Conservation (phyloP, 2,797 vertebrate species). For the Propithecus deckenii region DNA sequence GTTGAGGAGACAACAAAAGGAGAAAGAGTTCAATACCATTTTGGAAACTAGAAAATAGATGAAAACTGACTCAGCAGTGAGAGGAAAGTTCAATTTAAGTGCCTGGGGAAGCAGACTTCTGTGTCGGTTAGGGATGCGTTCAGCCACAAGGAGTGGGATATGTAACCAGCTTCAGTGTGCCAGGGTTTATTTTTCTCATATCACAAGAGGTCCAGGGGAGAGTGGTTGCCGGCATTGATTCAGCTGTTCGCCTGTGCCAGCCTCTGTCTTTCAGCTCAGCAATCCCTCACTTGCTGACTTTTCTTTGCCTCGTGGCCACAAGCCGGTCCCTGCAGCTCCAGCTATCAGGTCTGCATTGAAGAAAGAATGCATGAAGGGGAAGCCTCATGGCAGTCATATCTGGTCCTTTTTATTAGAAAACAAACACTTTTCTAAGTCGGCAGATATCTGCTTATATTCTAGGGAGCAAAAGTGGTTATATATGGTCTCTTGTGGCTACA, state of each 20-base stretch:
- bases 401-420: neutral
- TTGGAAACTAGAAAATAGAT: neutral
- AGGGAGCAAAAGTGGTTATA: neutral
- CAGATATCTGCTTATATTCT: neutral
- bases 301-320: neutral
- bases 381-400: neutral
- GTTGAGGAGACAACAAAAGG: neutral
- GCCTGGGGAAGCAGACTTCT: neutral
- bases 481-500: neutral
- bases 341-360: neutral
- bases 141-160: neutral
- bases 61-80: neutral
- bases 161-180: neutral
- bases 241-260: neutral
- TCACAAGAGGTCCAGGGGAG: neutral
- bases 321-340: neutral
- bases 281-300: neutral
- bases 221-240: neutral
- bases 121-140: neutral
- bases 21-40: neutral
- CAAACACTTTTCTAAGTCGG: neutral
- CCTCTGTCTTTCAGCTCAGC: neutral
- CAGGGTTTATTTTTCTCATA: neutral
- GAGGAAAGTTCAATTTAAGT: neutral
- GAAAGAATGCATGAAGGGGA: neutral